Base-by-base conservation (phyloP, 2,113 vertebrate species). In the Donacobius atricapilla region DNA sequence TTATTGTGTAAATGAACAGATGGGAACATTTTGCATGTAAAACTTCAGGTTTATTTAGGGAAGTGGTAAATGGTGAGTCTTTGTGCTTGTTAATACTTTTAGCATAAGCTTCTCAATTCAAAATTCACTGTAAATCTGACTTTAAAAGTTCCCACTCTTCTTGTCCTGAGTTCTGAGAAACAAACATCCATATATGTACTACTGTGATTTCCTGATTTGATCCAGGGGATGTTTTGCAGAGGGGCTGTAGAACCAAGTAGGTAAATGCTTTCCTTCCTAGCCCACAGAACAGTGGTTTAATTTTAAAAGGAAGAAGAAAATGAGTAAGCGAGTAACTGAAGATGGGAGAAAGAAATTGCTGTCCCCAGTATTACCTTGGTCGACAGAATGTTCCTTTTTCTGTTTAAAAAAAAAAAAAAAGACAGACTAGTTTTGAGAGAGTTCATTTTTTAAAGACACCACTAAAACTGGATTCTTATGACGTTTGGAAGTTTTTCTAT, bases 1-100 rank as follows among this genome's bases (percentile, higher is more conserved):
- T 75, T 93, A 50, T 68, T 92, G 40, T 93, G 50, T 91, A 75
- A 96, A 84, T 33, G 51, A 92, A 76, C 73, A 93, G 78, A 81
- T 89, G 81, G 69, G 57, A 92, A 89, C 13, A 24, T 66, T 92
- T 89, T 92, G 51, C 6, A 0, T 69, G 51, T 75, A 65, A 75
- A 87, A 40, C 30, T 87, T 78, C 7, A 69, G n/a, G 33, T 69
- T 90, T 78, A 84, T 75, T 79, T 91, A 78, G 40, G 21, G 45
- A 91, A 64, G 45, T 57, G 48, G 24, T 93, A 78, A 91, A 37
- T 72, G 44, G 8, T 89, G 81, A 84, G 53, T 44, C 33, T 79
- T 31, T 45, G 21, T 50, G 42, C 47, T 82, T 0, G 0, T 24
- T 64, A n/a, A 31, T 91, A 19, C 35, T 83, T 93, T 44, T 37